Conservation (phyloP, 2,888 invertebrate species). For the Chrysotoxum bicinctum region DNA sequence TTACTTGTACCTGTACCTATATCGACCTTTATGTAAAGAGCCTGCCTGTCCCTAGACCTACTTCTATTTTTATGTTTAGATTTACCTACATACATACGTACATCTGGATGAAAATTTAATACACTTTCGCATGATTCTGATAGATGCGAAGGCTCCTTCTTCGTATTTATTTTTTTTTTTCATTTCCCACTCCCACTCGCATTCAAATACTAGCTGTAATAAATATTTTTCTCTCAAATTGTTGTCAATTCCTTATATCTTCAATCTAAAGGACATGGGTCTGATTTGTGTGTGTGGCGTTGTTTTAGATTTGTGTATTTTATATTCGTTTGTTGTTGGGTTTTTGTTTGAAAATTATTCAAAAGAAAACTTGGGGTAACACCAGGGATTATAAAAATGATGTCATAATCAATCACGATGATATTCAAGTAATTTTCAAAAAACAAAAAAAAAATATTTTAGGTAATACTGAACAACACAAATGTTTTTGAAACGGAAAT, state of each 20-base stretch:
- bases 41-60: constrained; percentile 1
- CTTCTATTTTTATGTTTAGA: background rate
- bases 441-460: background rate
- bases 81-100: background rate
- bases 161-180: background rate
- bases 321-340: background rate
- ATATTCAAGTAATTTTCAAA: background rate
- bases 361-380: constrained; percentile 24
- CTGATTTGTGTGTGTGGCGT: background rate
- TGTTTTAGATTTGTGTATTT: background rate
- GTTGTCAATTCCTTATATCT: constrained; percentile 19
- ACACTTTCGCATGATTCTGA: constrained; percentile 1
- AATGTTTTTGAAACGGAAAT: background rate
- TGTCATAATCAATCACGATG: constrained; percentile 40
- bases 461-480: background rate
- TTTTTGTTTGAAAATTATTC: constrained; percentile 3
- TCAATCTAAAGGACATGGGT: background rate
- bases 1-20: background rate
- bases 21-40: background rate
- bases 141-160: background rate
- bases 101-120: constrained; percentile 11
- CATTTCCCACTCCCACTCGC: background rate
- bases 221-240: background rate
- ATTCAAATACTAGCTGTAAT: background rate
- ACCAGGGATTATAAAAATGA: constrained; percentile 21